Conservation (phyloP, 2,888 invertebrate species). For the Lepetodrilus schrolli region DNA sequence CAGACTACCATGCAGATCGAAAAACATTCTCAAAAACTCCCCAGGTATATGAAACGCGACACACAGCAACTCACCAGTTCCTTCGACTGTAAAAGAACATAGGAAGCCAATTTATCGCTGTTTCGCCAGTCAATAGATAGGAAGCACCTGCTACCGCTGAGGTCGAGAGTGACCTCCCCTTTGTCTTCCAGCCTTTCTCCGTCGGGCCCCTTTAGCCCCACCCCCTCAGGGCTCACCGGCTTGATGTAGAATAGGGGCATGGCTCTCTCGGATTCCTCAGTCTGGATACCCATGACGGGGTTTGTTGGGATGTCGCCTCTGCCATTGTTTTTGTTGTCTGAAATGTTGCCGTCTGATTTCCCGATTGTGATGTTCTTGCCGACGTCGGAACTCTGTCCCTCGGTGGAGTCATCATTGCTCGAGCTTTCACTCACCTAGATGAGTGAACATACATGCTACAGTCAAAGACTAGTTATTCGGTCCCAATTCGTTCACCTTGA, state of each 20-base stretch:
- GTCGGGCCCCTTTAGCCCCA: slow-evolving; percentile 56
- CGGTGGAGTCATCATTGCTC: not conserved
- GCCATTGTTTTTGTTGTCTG: no score
- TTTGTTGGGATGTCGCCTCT: slow-evolving; percentile 36
- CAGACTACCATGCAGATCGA: no score
- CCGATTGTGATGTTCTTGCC: not conserved
- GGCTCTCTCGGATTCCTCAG: slow-evolving; percentile 56
- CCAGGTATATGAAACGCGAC: no score
- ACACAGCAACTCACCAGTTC: slow-evolving; percentile 66
- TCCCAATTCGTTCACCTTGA: no score
- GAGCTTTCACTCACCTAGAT: not conserved
- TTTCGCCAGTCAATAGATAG: slow-evolving; percentile 77
- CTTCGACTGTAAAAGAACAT: slow-evolving; percentile 75
- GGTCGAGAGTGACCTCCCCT: slow-evolving; percentile 71
- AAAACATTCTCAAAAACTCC: no score
- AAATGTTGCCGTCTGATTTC: not conserved
- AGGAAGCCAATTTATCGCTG: slow-evolving; percentile 72
- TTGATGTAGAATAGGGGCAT: slow-evolving; percentile 69
- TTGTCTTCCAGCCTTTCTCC: slow-evolving; percentile 69
- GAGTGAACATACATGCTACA: not conserved
- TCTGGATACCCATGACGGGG: slow-evolving; percentile 57
- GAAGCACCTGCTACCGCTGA: slow-evolving; percentile 56
- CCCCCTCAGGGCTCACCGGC: slow-evolving; percentile 71
- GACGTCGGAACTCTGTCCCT: not conserved
- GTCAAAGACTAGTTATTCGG: no score